Percentiles rank a stretch among this genome's conserved stretches.
Evolutionary conservation across 1,140 invertebrate species (phyloP).

Genomic region (Bombus difficillimus): DNA sequence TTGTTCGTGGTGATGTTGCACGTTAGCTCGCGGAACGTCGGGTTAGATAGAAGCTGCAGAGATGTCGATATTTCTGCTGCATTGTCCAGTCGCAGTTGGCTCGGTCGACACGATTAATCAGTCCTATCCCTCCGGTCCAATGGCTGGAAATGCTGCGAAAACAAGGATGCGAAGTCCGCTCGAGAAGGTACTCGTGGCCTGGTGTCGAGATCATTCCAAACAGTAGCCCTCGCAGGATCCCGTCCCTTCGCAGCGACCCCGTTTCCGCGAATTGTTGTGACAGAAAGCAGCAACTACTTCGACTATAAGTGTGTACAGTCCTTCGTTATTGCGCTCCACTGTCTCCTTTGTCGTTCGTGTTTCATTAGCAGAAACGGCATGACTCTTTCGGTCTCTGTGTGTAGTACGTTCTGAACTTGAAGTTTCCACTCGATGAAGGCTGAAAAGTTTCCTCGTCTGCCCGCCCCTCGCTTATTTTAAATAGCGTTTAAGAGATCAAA

Average conservation of each 20-base stretch:
- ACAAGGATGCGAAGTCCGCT: conserved; percentile 60
- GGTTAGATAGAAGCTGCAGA: not conserved
- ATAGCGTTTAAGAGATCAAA: not conserved
- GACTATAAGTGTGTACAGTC: conserved; percentile 50
- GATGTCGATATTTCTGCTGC: conserved; percentile 35
- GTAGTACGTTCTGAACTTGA: not conserved
- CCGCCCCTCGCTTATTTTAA: not conserved
- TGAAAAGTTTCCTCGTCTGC: not conserved
- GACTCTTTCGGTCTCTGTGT: conserved; percentile 13
- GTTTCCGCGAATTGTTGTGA: conserved; percentile 70
- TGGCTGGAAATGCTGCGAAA: conserved; percentile 66
- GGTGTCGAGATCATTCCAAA: conserved; percentile 72
- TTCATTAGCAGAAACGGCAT: conserved; percentile 44
- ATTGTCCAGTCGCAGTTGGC: conserved; percentile 48
- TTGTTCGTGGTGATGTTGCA: not conserved
- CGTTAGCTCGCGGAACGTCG: not conserved
- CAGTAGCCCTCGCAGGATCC: conserved; percentile 59
- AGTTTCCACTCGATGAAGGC: not conserved
- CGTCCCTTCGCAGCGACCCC: conserved; percentile 59
- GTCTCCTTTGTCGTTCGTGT: conserved; percentile 49
- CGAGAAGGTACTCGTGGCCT: conserved; percentile 59
- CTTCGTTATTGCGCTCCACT: conserved; percentile 47
- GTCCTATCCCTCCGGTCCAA: conserved; percentile 30
- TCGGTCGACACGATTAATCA: conserved; percentile 59
- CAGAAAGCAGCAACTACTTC: conserved; percentile 67